Percentiles rank a stretch among this genome's conserved stretches.
These are phyloP conservation scores for Tineola bisselliella DNA, from an alignment of 2,888 invertebrate genomes.

Conservation along the genomic window DNA sequence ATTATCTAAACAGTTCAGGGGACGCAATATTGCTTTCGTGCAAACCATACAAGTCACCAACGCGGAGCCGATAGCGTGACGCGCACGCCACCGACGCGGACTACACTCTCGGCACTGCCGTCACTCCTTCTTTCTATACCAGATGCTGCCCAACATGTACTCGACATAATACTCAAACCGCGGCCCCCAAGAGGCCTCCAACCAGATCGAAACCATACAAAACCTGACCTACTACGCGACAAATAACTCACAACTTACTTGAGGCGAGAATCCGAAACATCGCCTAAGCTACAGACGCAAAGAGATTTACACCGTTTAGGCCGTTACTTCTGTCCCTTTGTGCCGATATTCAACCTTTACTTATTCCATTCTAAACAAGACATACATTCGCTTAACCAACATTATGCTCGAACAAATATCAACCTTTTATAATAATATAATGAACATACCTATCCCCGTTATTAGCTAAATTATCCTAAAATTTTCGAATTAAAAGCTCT, in stretches of 20 bases:
- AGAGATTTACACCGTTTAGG: neutral
- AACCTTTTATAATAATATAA: constrained; percentile 3
- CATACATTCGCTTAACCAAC: constrained; percentile 32
- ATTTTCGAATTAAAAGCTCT: constrained; percentile 49
- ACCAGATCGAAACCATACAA: constrained; percentile 2
- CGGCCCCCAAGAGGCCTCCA: neutral
- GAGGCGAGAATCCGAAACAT: neutral
- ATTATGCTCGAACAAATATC: constrained; percentile 20
- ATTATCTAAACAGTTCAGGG: constrained; percentile 64
- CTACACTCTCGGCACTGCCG: neutral
- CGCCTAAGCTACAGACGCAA: neutral
- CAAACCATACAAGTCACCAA: constrained; percentile 61
- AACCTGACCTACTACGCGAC: neutral
- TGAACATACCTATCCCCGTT: constrained; percentile 37
- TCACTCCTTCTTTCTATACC: neutral
- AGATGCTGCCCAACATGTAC: neutral
- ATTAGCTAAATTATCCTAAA: constrained; percentile 32
- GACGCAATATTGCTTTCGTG: constrained; percentile 50
- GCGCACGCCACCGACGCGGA: constrained; percentile 22
- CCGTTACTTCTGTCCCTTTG: neutral
- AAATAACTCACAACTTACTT: constrained; percentile 5
- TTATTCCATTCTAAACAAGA: constrained; percentile 32
- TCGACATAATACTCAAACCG: neutral
- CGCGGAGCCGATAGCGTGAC: constrained; percentile 38
- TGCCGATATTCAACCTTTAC: constrained; percentile 35